These are phyloP conservation scores for Achroia grisella DNA, from an alignment of 1,140 invertebrate species.

Conservation along the genomic window DNA sequence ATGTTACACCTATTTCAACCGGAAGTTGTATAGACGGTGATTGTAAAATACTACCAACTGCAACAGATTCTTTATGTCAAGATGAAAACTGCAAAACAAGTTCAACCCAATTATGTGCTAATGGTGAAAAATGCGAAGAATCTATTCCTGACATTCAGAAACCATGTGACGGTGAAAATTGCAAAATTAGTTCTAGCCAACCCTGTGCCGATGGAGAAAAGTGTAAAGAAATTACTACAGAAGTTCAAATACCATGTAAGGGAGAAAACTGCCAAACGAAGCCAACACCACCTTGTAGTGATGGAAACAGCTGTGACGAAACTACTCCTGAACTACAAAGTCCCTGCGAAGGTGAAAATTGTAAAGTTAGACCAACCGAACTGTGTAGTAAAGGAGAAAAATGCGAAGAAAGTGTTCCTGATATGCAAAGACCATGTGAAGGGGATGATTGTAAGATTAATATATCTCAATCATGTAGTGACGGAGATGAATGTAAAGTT, in stretches of 20 bases:
- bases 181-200: slow-evolving; percentile 5
- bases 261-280: slow-evolving; percentile 5
- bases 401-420: slow-evolving; percentile 7
- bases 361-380: slow-evolving; percentile 5
- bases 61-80: not conserved
- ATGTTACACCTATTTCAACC: slow-evolving; percentile 11
- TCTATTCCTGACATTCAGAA: no score
- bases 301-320: slow-evolving; percentile 10
- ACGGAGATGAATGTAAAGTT: slow-evolving; percentile 10
- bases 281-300: slow-evolving; percentile 5
- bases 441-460: slow-evolving; percentile 19
- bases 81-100: slow-evolving; percentile 5
- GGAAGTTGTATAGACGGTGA: slow-evolving; percentile 15
- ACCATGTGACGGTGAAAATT: slow-evolving; percentile 6
- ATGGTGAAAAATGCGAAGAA: slow-evolving; percentile 1
- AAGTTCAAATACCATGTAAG: slow-evolving; percentile 6
- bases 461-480: slow-evolving; percentile 5
- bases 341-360: slow-evolving; percentile 6
- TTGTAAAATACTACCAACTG: not conserved
- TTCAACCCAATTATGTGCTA: slow-evolving; percentile 15
- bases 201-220: slow-evolving; percentile 9
- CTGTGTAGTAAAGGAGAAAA: slow-evolving; percentile 8
- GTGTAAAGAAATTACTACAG: slow-evolving; percentile 7
- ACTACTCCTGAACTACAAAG: slow-evolving; percentile 4
- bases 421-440: slow-evolving; percentile 24